phyloP scores from a whole-genome alignment of 2,888 invertebrate species.

The Apantesis nais region DNA sequence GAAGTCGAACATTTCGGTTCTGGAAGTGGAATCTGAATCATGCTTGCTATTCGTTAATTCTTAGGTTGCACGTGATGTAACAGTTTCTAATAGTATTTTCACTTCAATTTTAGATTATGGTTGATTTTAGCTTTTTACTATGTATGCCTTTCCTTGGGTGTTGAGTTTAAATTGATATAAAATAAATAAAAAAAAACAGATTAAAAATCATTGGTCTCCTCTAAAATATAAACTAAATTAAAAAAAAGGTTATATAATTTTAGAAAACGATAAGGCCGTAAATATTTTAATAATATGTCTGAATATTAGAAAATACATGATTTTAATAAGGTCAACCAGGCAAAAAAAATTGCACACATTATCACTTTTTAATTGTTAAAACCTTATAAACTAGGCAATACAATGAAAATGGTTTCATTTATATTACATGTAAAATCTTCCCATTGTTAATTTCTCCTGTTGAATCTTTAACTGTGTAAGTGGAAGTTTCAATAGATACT shows the following conservation, averaged over 20 bases:
- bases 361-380: background rate
- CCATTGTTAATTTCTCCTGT: background rate
- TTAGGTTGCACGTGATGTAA: constrained; percentile 32
- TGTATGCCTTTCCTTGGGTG: background rate
- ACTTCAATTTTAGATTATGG: constrained; percentile 14
- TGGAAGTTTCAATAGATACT: background rate
- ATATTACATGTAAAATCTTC: background rate
- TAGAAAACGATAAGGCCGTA: background rate
- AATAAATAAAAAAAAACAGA: background rate
- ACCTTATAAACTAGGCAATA: background rate
- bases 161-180: background rate
- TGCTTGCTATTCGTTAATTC: constrained; percentile 43
- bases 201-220: background rate
- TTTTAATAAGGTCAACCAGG: background rate
- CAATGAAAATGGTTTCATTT: background rate
- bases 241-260: too few relatives aligned
- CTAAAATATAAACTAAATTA: background rate
- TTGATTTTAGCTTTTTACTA: background rate
- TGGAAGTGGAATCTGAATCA: constrained; percentile 42
- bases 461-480: too few relatives aligned
- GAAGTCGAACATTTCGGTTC: constrained; percentile 31
- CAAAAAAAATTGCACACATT: background rate
- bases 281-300: background rate
- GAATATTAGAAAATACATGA: background rate
- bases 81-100: constrained; percentile 21